phyloP scores from a whole-genome alignment of 2,797 vertebrate species.

The Aulostomus chinensis region DNA sequence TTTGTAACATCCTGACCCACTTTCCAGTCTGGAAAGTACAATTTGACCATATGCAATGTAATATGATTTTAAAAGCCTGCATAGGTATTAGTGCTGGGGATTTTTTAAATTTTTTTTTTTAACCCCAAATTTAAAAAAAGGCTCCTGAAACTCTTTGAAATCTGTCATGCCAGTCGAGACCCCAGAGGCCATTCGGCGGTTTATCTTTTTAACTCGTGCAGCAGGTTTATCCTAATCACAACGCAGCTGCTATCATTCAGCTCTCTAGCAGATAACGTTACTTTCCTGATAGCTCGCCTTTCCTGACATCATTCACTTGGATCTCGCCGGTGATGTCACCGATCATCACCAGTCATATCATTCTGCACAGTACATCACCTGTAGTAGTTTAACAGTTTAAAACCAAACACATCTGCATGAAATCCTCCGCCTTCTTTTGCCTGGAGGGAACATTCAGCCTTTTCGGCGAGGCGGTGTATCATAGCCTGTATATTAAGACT shows the following conservation, averaged over 20 bases:
- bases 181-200: constrained; percentile 9
- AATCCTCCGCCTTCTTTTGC: not conserved
- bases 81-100: constrained; percentile 25
- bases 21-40: constrained; percentile 33
- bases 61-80: constrained; percentile 43
- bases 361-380: too few relatives aligned
- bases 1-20: constrained; percentile 41
- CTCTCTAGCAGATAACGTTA: not conserved
- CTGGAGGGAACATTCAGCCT: not conserved
- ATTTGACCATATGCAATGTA: constrained; percentile 25
- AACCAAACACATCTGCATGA: not conserved
- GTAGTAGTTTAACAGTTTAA: too few relatives aligned
- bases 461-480: not conserved
- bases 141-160: constrained; percentile 18
- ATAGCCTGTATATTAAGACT: constrained; percentile 10
- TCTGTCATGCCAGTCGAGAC: constrained; percentile 22
- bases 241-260: not conserved
- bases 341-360: too few relatives aligned
- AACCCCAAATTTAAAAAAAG: not conserved
- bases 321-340: too few relatives aligned
- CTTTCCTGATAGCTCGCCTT: too few relatives aligned
- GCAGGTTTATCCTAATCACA: constrained; percentile 4
- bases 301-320: too few relatives aligned
- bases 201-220: constrained; percentile 13
- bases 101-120: too few relatives aligned